Conservation (phyloP, 2,113 vertebrate species). For the Rallus limicola region DNA sequence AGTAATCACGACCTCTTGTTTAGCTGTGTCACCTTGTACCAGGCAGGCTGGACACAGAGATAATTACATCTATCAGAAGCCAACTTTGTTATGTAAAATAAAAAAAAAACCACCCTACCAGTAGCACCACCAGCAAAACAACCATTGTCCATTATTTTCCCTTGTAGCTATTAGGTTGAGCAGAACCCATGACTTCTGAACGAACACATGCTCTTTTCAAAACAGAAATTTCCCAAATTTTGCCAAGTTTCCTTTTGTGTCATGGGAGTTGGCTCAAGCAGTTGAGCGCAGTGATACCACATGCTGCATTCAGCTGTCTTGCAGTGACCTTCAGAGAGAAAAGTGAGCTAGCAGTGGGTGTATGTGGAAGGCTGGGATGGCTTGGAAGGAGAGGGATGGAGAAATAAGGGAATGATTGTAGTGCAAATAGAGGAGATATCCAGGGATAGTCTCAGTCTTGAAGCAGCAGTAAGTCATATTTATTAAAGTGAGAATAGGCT, state of each 20-base stretch:
- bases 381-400: background rate
- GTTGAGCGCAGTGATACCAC: background rate
- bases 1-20: background rate
- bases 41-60: background rate
- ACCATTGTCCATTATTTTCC: background rate
- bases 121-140: background rate
- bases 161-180: background rate
- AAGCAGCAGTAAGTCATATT: background rate
- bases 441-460: background rate
- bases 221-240: background rate
- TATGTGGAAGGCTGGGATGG: background rate
- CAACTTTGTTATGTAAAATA: conserved; percentile 18
- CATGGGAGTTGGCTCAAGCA: background rate
- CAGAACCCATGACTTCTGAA: background rate
- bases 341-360: background rate
- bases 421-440: background rate
- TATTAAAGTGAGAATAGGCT: background rate
- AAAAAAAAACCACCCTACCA: background rate
- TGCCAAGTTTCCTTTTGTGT: background rate
- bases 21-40: background rate
- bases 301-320: background rate
- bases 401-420: background rate
- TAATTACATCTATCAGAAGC: background rate
- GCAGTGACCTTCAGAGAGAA: background rate
- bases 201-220: background rate